Base-by-base conservation (phyloP, 2,113 vertebrate genomes). In the Cavia porcellus region DNA sequence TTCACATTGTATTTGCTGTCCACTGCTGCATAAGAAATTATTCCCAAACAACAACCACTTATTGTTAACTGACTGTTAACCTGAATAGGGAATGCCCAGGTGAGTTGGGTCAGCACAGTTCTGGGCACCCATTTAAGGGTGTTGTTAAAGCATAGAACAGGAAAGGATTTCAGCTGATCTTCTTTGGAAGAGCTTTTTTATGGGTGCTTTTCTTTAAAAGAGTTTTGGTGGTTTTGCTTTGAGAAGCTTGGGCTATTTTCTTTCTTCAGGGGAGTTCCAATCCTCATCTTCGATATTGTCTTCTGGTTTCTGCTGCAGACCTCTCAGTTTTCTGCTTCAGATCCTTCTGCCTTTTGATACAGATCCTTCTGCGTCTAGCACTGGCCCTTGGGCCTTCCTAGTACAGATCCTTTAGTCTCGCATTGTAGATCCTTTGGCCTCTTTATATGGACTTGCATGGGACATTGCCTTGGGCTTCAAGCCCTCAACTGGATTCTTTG, bases 21-120 rank as follows among this genome's bases (percentile, higher is more conserved):
- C 86, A 82, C 24, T 61, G 38, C 52, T 92, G 17, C 42, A 15
- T 91, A 74, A 72, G 19, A 95, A 95, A 79, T 66, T 20, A 61
- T 2, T 15, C n/a, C 45, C 9, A 79, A 90, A 38, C 24, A 84
- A 30, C 17, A 50, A 38, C 42, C 32, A 42, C 9, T 42, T 86
- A 47, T 68, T 5, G 66, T 32, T 32, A 79, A 79, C 17, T 50
- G 28, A 75, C 4, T 42, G 22, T 45, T 42, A 75, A 6, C 42
- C 38, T 75, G 42, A 75, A 24, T 75, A 7, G 42, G 24, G 38
- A 45, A 25, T 5, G 4, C 72, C 38, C 22, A 42, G 10, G 20
- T 45, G 72, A 74, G 42, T 25, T 74, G 20, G 24, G 70, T 74
- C 38, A 42, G 38, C 38, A 24, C 42, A 42, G 38, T 25, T 74